Percentiles rank a stretch among this genome's conserved stretches.
Conservation (phyloP, 2,797 vertebrate species). For the Picus viridis region DNA sequence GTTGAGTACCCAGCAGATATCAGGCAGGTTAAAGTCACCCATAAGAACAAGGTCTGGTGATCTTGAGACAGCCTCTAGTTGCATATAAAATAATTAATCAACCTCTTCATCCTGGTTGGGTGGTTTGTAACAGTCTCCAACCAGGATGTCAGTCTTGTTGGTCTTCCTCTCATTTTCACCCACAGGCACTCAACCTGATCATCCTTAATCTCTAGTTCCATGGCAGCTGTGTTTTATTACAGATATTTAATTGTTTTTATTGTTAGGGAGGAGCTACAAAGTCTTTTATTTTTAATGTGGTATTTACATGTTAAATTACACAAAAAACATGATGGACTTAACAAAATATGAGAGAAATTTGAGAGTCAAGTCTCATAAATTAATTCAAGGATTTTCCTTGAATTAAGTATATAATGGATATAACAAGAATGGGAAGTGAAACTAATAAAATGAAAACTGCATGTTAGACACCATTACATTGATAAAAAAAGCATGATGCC, state of each 20-base stretch:
- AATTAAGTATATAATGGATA: background rate
- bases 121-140: too few relatives aligned
- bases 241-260: background rate
- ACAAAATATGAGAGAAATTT: background rate
- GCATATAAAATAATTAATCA: too few relatives aligned
- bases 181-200: too few relatives aligned
- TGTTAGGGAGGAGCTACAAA: background rate
- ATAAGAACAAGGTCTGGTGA: too few relatives aligned
- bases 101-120: too few relatives aligned
- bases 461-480: background rate
- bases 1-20: too few relatives aligned
- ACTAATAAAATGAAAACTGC: background rate
- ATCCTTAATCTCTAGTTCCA: too few relatives aligned
- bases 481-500: background rate
- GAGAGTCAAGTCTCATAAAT: background rate
- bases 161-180: too few relatives aligned
- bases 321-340: background rate
- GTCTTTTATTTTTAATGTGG: fast-evolving
- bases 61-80: too few relatives aligned
- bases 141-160: too few relatives aligned
- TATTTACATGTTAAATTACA: background rate
- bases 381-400: background rate
- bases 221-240: too few relatives aligned
- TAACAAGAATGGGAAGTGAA: background rate
- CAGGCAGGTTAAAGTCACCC: too few relatives aligned